Conservation (phyloP, 2,888 invertebrate species). For the Erebia ligea region DNA sequence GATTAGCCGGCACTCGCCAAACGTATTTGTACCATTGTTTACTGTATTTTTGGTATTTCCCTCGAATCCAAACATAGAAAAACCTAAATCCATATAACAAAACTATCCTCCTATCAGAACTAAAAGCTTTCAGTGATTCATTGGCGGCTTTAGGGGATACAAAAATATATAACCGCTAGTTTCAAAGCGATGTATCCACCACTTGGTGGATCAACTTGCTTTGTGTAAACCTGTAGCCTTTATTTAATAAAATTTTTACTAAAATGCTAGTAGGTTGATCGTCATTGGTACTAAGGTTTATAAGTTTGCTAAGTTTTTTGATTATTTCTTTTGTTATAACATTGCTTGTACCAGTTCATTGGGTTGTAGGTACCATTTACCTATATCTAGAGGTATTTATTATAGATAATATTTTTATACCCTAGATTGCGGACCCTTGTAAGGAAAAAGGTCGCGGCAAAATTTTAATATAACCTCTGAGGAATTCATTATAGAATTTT, state of each 20-base stretch:
- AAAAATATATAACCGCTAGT: slow-evolving; percentile 8
- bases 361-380: too few relatives aligned
- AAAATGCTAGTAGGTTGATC: too few relatives aligned
- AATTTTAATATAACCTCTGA: not conserved
- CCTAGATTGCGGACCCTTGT: not conserved
- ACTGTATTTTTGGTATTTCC: too few relatives aligned
- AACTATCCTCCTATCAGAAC: not conserved
- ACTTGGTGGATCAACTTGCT: slow-evolving; percentile 5
- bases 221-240: not conserved
- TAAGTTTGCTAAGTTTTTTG: too few relatives aligned
- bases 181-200: not conserved
- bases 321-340: too few relatives aligned
- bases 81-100: not conserved
- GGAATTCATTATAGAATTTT: not conserved
- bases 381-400: too few relatives aligned
- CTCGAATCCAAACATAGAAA: not conserved
- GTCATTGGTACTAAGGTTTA: too few relatives aligned
- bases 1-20: too few relatives aligned
- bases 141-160: not conserved
- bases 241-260: not conserved
- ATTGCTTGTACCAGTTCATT: too few relatives aligned
- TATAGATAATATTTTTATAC: not conserved
- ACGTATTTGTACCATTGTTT: too few relatives aligned
- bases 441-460: not conserved
- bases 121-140: slow-evolving; percentile 12